Evolutionary conservation across 2,888 invertebrate species (phyloP), one percentile per base, ranked within the genome.

Genomic region (Epistrophe grossulariae): DNA sequence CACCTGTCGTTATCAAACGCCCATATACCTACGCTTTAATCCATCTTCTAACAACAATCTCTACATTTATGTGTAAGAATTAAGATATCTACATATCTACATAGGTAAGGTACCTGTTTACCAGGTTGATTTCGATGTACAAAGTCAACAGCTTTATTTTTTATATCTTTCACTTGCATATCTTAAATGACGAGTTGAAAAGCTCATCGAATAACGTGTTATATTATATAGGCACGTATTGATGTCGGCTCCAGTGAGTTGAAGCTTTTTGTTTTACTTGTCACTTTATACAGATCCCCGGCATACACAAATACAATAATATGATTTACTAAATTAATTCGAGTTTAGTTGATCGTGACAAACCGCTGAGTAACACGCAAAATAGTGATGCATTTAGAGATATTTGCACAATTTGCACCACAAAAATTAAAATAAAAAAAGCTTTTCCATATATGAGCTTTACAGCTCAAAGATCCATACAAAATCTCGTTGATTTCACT

Each of bases 281-380:
- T 15, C 24, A 13, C 1, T 66, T 19, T 19, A 35, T 15, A 35
- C 31, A 50, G 9, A 66, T 31, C 9, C 35, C 31, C 35, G 66
- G 48, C 19, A 24, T n/a, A 40, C 55, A 6, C 52, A 38, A 55
- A 38, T 38, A 28, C 55, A 38, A 24, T 55, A 11, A 28, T 28
- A 43, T 48, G 10, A 48, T 77, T 66, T 38, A 35, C 17, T 17
- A 66, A 48, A 68, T 50, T 68, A 68, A 50, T 35, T 50, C 50
- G 35, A 68, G 35, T 38, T 84, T 55, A 77, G 80, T 84, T 72
- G 80, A 84, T 80, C 80, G 80, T 28, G 59, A 60, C 52, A 80
- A 77, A 72, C 76, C 80, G 57, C 38, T 13, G 73, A 72, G 68
- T 40, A 35, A 73, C 60, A 74, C 43, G 35, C 60, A 50, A 40